Conservation (phyloP, 2,888 invertebrate species). For the Acleris emargana region DNA sequence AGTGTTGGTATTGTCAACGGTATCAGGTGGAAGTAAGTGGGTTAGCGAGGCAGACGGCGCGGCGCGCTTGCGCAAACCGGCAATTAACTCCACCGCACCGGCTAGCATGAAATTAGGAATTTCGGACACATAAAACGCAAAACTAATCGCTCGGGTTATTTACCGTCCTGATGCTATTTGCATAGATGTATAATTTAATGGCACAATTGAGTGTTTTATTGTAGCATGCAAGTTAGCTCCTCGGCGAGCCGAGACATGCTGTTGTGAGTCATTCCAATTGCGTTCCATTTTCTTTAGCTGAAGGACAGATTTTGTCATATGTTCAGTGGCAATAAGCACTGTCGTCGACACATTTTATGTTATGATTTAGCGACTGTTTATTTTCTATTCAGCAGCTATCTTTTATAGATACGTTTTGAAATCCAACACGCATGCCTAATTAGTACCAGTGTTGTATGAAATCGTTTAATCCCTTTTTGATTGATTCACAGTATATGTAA, state of each 20-base stretch:
- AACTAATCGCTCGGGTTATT: conserved; percentile 9
- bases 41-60: conserved; percentile 70
- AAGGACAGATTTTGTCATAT: background rate
- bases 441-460: background rate
- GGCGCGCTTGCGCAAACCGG: conserved; percentile 62
- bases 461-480: conserved; percentile 11
- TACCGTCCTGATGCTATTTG: background rate
- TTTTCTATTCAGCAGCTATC: background rate
- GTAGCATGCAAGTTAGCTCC: background rate
- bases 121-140: conserved; percentile 23
- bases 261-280: conserved; percentile 17
- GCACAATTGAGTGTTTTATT: background rate
- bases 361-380: background rate
- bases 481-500: conserved; percentile 8
- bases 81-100: conserved; percentile 49
- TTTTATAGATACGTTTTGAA: background rate
- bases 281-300: conserved; percentile 15
- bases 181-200: conserved; percentile 5
- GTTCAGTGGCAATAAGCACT: background rate
- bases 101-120: conserved; percentile 23
- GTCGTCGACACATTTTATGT: background rate
- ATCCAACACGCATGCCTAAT: background rate
- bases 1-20: conserved; percentile 29
- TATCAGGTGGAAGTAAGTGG: conserved; percentile 54
- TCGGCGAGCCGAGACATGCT: conserved; percentile 5